A percentile compares a stretch with the other conserved stretches of the same genome.
Conservation (phyloP, 2,888 invertebrate genomes). For the Cotesia congregata region DNA sequence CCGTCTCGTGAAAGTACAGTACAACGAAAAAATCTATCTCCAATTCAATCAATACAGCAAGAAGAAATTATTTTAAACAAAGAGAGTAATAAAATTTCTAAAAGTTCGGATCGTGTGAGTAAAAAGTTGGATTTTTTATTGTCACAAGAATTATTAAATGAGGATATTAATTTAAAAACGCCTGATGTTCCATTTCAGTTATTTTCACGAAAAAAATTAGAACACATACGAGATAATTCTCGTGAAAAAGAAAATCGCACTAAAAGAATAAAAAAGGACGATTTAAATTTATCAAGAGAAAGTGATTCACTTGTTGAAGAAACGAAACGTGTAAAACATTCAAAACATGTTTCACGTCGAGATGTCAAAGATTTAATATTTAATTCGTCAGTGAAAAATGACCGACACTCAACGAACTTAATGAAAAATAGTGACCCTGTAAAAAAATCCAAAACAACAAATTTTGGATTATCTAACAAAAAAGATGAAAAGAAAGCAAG, state of each 20-base stretch:
- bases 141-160: slow-evolving; percentile 60
- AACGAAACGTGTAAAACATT: slow-evolving; percentile 55
- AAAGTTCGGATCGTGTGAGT: slow-evolving; percentile 59
- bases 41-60: slow-evolving; percentile 21
- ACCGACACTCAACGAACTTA: slow-evolving; percentile 49
- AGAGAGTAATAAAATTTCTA: slow-evolving; percentile 53
- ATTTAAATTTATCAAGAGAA: slow-evolving; percentile 50
- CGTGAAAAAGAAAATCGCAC: slow-evolving; percentile 66
- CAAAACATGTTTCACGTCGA: slow-evolving; percentile 59
- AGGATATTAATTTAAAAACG: slow-evolving; percentile 62
- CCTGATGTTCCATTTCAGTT: slow-evolving; percentile 62
- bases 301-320: slow-evolving; percentile 53
- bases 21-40: slow-evolving; percentile 56
- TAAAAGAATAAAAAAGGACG: slow-evolving; percentile 64
- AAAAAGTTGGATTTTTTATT: slow-evolving; percentile 65
- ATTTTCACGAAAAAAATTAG: slow-evolving; percentile 62
- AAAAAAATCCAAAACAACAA: slow-evolving; percentile 59
- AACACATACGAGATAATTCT: slow-evolving; percentile 60
- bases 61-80: slow-evolving; percentile 53
- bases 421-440: slow-evolving; percentile 50
- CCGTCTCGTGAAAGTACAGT: slow-evolving; percentile 27
- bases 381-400: slow-evolving; percentile 55
- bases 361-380: slow-evolving; percentile 56
- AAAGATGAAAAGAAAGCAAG: slow-evolving; percentile 61
- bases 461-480: slow-evolving; percentile 56